Evolutionary conservation across 2,888 invertebrate genomes (phyloP), one percentile per base, ranked within the genome.

Genomic region (Drosophila meridiana): DNA sequence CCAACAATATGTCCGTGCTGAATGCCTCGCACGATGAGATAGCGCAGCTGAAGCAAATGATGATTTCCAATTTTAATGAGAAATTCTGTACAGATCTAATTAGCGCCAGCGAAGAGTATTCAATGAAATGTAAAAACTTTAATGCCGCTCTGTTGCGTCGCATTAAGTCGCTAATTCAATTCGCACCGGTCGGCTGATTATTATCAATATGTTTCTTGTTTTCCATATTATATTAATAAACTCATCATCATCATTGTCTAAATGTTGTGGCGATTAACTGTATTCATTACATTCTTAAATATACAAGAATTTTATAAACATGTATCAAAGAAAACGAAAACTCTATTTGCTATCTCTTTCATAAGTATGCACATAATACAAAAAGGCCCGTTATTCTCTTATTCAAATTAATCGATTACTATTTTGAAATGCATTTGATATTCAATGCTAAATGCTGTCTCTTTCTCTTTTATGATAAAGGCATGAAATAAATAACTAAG

Each of bases 81-180:
- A 95, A 96, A 75, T 97, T 97, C 93, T 95, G 96, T 62, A 95
- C 96, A 69, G 96, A 96, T 82, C 93, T 97, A 13, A 92, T 96
- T 57, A 95, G 95, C 62, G 96, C 96, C 1, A 95, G 95, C 68
- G 95, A 95, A 93, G 95, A 95, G 78, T 95, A 95, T 82, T 94
- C 96, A 11, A 93, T 94, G 9, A 93, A 95, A 4, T 96, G 96
- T 79, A 95, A 95, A 84, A 95, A 95, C 56, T 96, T 97, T 92
- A 94, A 96, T 32, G 96, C 96, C 92, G 95, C 96, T 0, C 93
- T 97, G 9, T 92, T 97, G 60, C 95, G 97, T 78, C 95, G 97
- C 91, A 96, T 97, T 80, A 97, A 97, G 92, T 95, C 95, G 72
- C 94, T 97, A 87, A 94, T 97, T 77, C 97, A 97, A 93, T 97